Conservation (phyloP, 2,113 vertebrate species). For the Petroica traversi region DNA sequence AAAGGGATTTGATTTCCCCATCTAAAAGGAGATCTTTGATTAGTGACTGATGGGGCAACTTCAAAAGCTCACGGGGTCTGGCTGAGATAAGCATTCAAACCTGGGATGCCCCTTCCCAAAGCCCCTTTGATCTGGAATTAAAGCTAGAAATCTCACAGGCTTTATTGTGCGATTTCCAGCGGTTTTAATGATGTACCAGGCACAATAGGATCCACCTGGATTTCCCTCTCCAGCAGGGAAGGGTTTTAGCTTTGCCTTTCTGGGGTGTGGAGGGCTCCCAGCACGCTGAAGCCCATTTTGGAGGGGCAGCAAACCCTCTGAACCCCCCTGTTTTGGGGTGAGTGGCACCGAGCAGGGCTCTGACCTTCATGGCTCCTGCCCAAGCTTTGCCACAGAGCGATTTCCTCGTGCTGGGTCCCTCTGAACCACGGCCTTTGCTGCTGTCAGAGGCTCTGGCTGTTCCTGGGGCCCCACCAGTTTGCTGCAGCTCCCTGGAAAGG, state of each 20-base stretch:
- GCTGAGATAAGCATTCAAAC: slow-evolving; percentile 59
- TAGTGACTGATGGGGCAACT: slow-evolving; percentile 60
- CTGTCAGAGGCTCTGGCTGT: fast-evolving
- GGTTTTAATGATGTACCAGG: slow-evolving; percentile 12
- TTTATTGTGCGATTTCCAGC: slow-evolving; percentile 5
- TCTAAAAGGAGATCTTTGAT: slow-evolving; percentile 62
- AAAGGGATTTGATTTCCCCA: slow-evolving; percentile 54
- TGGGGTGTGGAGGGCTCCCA: fast-evolving
- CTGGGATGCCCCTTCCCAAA: slow-evolving; percentile 40
- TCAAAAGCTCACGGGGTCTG: slow-evolving; percentile 47
- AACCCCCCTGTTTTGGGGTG: background rate
- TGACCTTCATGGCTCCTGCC: fast-evolving
- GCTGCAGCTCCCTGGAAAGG: background rate
- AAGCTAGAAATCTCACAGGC: slow-evolving; percentile 17
- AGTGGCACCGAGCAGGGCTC: background rate
- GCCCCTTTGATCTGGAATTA: slow-evolving; percentile 66
- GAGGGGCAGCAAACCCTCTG: background rate
- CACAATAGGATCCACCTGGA: slow-evolving; percentile 32
- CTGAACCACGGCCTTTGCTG: too few species aligned
- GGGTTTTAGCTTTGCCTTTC: background rate
- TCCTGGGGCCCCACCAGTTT: background rate
- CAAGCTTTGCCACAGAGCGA: background rate
- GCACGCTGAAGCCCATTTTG: background rate
- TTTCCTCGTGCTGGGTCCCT: fast-evolving
- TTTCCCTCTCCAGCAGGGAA: background rate